Conservation (phyloP, 2,888 invertebrate species). For the Drosophila nr. perissopoda region DNA sequence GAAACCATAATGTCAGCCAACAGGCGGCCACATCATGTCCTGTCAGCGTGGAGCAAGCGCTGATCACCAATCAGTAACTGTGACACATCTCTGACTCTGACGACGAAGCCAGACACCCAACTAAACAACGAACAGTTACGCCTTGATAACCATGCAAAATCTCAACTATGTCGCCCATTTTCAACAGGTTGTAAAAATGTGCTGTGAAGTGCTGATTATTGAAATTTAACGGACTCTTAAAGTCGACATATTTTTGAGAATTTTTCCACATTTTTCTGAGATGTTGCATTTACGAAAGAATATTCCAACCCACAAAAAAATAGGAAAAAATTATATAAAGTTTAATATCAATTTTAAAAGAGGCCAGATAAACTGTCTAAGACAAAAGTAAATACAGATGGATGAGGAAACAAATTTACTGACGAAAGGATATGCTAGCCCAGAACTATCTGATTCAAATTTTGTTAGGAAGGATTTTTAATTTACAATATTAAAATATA, state of each 20-base stretch:
- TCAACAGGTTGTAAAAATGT: conserved; percentile 6
- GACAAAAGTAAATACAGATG: not conserved
- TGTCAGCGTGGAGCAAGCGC: conserved; percentile 40
- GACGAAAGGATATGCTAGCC: not conserved
- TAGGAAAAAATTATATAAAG: not conserved
- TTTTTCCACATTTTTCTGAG: not conserved
- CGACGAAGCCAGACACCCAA: not conserved
- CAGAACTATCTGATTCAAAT: no score
- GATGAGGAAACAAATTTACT: not conserved
- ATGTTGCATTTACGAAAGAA: not conserved
- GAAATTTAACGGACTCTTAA: conserved; percentile 3
- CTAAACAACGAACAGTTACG: conserved; percentile 9
- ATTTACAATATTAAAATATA: not conserved
- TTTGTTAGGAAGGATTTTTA: not conserved
- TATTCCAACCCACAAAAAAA: no score
- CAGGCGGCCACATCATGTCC: conserved; percentile 57
- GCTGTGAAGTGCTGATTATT: conserved; percentile 12
- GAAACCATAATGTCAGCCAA: conserved; percentile 76
- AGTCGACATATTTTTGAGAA: not conserved
- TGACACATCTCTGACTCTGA: conserved; percentile 37
- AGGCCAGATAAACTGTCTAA: not conserved
- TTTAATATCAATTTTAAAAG: not conserved
- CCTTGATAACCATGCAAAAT: conserved; percentile 34
- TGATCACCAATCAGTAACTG: conserved; percentile 66
- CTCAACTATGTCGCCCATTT: conserved; percentile 7